Evolutionary conservation across 1,140 invertebrate species (phyloP).

Genomic region (Ceratosolen solmsi): DNA sequence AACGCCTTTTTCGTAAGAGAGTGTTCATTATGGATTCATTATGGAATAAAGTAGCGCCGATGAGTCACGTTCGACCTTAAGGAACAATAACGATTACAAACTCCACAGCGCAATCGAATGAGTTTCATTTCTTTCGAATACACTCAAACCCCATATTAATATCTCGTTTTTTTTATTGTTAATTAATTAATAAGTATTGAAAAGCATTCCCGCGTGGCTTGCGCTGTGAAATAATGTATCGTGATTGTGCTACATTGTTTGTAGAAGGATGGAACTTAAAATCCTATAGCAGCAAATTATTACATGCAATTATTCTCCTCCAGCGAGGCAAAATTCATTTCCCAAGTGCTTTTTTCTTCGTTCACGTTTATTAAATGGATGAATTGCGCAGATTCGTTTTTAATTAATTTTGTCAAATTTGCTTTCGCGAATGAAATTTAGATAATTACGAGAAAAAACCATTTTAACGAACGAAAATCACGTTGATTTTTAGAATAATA

Average conservation of each 20-base stretch:
- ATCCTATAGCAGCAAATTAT: not conserved
- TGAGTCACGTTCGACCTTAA: slow-evolving; percentile 35
- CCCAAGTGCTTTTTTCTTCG: not conserved
- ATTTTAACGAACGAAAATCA: too few species aligned
- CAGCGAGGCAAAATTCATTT: not conserved
- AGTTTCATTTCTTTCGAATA: not conserved
- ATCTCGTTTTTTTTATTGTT: not conserved
- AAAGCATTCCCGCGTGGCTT: not conserved
- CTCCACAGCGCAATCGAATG: slow-evolving; percentile 15
- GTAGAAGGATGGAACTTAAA: not conserved
- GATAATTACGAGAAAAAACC: too few species aligned
- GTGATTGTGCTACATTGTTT: not conserved
- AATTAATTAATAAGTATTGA: slow-evolving; percentile 5
- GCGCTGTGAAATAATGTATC: not conserved
- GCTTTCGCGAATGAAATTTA: not conserved
- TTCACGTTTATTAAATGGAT: not conserved
- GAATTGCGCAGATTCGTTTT: not conserved
- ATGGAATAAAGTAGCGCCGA: slow-evolving; percentile 37
- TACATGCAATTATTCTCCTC: not conserved
- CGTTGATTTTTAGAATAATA: too few species aligned
- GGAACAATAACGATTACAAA: slow-evolving; percentile 18
- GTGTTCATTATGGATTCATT: slow-evolving; percentile 40
- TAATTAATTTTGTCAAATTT: not conserved
- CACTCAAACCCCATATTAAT: not conserved
- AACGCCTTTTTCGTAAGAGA: slow-evolving; percentile 37